phyloP scores from a whole-genome alignment of 2,797 vertebrate species.

The Sebastiscus albofasciatus region DNA sequence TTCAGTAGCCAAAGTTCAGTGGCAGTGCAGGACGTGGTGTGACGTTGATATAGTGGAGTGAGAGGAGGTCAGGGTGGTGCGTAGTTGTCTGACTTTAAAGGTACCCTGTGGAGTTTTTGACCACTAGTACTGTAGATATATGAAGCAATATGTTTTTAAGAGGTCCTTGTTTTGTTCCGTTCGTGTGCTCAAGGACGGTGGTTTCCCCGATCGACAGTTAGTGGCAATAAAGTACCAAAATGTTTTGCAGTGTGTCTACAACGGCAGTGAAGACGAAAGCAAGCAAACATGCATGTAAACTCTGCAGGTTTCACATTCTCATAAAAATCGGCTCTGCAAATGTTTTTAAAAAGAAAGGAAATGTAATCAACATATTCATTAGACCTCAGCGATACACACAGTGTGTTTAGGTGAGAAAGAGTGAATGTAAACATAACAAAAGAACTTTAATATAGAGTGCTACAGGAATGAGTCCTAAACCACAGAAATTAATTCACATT shows the following conservation, averaged over 20 bases:
- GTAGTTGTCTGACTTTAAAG: slow-evolving; percentile 8
- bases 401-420: not conserved
- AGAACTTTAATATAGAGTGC: too few relatives aligned
- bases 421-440: not conserved
- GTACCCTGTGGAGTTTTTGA: slow-evolving; percentile 6
- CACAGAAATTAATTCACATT: too few relatives aligned
- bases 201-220: not conserved
- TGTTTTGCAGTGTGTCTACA: not conserved
- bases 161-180: not conserved
- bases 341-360: not conserved
- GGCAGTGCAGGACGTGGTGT: not conserved
- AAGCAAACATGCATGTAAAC: not conserved
- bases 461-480: too few relatives aligned
- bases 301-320: not conserved
- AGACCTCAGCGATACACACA: not conserved
- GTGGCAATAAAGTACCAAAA: not conserved
- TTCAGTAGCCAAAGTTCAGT: slow-evolving; percentile 15
- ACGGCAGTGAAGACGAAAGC: not conserved
- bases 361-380: not conserved
- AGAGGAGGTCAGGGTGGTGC: not conserved
- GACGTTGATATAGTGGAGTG: not conserved
- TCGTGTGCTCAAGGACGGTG: not conserved
- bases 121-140: not conserved
- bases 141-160: slow-evolving; percentile 5
- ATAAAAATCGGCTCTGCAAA: not conserved